These are phyloP conservation scores for Proterorhinus semilunaris DNA, from an alignment of 2,113 vertebrate genomes.

Conservation along the genomic window DNA sequence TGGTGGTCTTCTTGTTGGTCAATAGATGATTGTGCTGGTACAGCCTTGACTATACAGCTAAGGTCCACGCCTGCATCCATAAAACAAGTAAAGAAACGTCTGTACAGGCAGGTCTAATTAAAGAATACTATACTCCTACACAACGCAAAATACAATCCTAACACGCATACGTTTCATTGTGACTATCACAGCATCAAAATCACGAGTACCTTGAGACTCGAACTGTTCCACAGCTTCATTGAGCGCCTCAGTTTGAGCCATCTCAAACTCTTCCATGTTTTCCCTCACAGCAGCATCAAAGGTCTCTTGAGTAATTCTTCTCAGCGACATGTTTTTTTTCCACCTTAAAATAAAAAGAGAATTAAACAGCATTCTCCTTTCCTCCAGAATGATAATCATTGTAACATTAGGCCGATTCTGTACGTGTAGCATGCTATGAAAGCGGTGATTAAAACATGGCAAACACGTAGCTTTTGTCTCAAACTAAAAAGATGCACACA, in stretches of 20 bases:
- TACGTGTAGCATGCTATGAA: neutral
- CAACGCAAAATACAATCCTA: neutral
- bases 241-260: constrained; percentile 86
- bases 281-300: constrained; percentile 89
- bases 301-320: constrained; percentile 88
- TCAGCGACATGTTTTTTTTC: constrained; percentile 78
- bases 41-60: constrained; percentile 85
- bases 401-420: neutral
- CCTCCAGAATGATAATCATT: neutral
- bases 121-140: neutral
- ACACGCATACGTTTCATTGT: neutral
- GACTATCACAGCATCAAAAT: neutral
- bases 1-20: constrained; percentile 72
- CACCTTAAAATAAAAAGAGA: neutral
- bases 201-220: constrained; percentile 85
- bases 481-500: too few species aligned
- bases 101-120: neutral
- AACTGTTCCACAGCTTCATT: constrained; percentile 90
- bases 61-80: constrained; percentile 86
- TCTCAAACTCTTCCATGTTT: constrained; percentile 89
- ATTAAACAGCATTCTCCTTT: neutral
- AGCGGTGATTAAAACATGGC: neutral
- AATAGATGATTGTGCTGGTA: constrained; percentile 53
- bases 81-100: neutral
- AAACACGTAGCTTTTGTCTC: too few species aligned